Conservation (phyloP, 2,113 vertebrate species). For the Harpagus bidentatus region DNA sequence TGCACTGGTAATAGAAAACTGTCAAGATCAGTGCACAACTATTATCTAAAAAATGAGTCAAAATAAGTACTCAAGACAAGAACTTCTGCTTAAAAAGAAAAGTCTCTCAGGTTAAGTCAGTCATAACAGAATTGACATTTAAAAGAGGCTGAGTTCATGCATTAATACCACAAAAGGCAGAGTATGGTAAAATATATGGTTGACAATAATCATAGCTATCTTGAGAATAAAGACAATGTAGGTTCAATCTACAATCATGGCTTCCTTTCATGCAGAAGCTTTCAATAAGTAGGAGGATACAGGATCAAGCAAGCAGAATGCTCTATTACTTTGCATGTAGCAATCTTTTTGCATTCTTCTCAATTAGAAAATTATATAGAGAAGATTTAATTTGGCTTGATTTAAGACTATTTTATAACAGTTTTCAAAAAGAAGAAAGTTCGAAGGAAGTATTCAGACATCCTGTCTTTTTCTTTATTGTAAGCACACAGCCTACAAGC, state of each 20-base stretch:
- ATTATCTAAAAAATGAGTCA: background rate
- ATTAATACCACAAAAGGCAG: background rate
- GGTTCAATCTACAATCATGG: background rate
- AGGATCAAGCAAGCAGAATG: background rate
- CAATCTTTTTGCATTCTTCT: background rate
- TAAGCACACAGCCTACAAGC: background rate
- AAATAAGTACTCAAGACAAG: background rate
- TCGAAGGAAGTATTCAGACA: background rate
- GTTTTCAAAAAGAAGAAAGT: background rate
- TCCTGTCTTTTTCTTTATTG: background rate
- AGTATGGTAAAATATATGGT: background rate
- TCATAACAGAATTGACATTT: background rate
- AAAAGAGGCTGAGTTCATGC: background rate
- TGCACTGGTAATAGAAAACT: background rate
- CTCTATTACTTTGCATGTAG: background rate
- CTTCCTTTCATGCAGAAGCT: background rate
- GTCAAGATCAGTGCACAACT: background rate
- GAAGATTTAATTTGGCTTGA: background rate
- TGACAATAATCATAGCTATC: background rate
- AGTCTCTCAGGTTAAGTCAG: background rate
- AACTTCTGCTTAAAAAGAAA: background rate
- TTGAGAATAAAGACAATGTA: background rate
- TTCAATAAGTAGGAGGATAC: background rate
- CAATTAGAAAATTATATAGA: background rate
- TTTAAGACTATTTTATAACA: background rate